A percentile compares a stretch with the other conserved stretches of the same genome.
Evolutionary conservation across 2,888 invertebrate species (phyloP).

Genomic region (Lissocephala sabroskyi): DNA sequence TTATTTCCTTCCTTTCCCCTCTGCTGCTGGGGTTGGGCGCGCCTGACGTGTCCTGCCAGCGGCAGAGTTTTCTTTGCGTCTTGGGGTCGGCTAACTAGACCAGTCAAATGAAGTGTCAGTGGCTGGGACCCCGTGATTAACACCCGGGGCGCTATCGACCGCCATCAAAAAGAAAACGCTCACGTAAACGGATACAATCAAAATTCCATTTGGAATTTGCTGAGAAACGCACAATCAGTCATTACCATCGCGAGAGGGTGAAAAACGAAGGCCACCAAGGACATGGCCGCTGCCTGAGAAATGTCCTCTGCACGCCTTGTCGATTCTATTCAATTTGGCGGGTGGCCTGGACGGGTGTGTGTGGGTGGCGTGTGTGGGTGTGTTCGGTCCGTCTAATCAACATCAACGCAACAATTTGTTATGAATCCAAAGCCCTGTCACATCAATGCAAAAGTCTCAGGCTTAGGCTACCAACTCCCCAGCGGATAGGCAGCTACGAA

Average conservation of each 20-base stretch:
- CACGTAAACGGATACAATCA: constrained; percentile 65
- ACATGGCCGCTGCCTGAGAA: neutral
- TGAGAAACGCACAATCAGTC: constrained; percentile 59
- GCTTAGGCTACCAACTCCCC: no score
- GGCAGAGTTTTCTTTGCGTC: no score
- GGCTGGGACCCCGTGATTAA: constrained; percentile 28
- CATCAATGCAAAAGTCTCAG: constrained; percentile 19
- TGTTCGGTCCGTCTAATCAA: constrained; percentile 39
- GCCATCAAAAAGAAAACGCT: constrained; percentile 27
- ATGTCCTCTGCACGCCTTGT: neutral
- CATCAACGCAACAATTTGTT: constrained; percentile 51
- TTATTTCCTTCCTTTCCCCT: neutral
- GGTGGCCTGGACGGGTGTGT: constrained; percentile 8
- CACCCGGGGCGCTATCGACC: constrained; percentile 27
- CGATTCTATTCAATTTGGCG: constrained; percentile 46
- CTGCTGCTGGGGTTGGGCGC: no score
- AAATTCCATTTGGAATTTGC: constrained; percentile 55
- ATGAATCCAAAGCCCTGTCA: constrained; percentile 39
- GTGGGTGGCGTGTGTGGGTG: neutral
- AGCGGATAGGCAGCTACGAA: no score
- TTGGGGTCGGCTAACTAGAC: no score
- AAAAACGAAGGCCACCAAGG: constrained; percentile 7
- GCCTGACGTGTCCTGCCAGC: no score
- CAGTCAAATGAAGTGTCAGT: constrained; percentile 2
- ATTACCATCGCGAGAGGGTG: constrained; percentile 37